Evolutionary conservation across 2,113 vertebrate genomes (phyloP), one percentile per base, ranked within the genome.

Genomic region (Platysternon megacephalum): DNA sequence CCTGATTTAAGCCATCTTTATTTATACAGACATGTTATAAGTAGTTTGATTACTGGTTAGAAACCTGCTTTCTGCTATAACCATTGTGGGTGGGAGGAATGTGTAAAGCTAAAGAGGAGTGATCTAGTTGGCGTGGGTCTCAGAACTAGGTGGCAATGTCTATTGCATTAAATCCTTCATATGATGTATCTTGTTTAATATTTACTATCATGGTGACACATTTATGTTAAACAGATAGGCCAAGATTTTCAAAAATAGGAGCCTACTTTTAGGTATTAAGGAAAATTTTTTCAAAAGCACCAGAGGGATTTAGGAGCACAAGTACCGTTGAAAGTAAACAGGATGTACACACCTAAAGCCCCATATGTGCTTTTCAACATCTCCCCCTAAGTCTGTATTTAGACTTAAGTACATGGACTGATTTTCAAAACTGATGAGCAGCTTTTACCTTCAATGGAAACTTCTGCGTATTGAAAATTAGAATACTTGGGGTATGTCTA

Each of bases 361-460:
- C 48, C 58, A 12, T 21, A 49, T 22, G 49, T 94, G 29, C 79
- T 90, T 90, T 93, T 22, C 28, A 79, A 32, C 85, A 79, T 35
- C 49, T 86, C 42, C 28, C 22, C 14, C 22, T 74, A 74, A 86
- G 55, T 74, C 44, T 83, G 0, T n/a, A 17, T 85, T 95, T 91
- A 10, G 1, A 61, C 0, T 46, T 14, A 14, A 82, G 88, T 91
- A 87, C 2, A 46, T 6, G 21, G 78, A 53, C 55, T 78, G 28
- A 2, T 52, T 96, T 96, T 86, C 89, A 80, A 28, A 89, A 85
- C 22, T 72, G 65, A 39, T 80, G 6, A 53, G 61, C 55, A 82
- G 44, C 49, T 56, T 53, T 87, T 82, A 21, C 13, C 52, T 92
- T 68, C 82, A 93, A 8, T 51, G 52, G 81, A 81, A 94, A 48